These are phyloP conservation scores for Cariama cristata DNA, from an alignment of 2,113 vertebrate species.

Conservation along the genomic window DNA sequence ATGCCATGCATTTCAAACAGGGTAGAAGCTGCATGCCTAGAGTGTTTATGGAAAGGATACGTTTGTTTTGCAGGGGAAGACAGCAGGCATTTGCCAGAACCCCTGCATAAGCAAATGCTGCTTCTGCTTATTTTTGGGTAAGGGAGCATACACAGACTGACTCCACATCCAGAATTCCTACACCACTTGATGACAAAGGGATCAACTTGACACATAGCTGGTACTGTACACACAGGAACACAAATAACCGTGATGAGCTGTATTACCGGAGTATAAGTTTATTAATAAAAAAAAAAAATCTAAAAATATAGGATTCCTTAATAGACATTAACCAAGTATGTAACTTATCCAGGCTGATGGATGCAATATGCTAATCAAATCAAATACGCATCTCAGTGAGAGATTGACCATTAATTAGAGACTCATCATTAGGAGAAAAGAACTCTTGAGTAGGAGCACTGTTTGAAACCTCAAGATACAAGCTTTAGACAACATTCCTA, in stretches of 20 bases:
- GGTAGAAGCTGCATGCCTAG: neutral
- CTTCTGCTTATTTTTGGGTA: slow-evolving; percentile 14
- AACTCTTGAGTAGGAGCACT: neutral
- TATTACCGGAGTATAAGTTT: neutral
- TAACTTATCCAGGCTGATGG: neutral
- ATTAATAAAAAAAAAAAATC: neutral
- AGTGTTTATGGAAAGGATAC: neutral
- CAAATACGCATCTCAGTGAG: neutral
- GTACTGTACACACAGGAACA: neutral
- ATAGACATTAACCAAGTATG: neutral
- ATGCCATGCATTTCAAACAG: neutral
- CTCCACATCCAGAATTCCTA: neutral
- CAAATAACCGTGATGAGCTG: neutral
- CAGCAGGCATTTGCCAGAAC: neutral
- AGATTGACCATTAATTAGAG: neutral
- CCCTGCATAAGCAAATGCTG: neutral
- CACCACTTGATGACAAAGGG: neutral
- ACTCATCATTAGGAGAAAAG: neutral
- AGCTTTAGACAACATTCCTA: neutral
- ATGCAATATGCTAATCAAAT: neutral
- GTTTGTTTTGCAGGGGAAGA: slow-evolving; percentile 7
- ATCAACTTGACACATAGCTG: neutral
- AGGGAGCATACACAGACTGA: neutral
- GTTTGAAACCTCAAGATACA: neutral
- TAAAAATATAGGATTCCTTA: neutral